Evolutionary conservation across 2,888 invertebrate species (phyloP).

Genomic region (Dinocampus coccinellae): DNA sequence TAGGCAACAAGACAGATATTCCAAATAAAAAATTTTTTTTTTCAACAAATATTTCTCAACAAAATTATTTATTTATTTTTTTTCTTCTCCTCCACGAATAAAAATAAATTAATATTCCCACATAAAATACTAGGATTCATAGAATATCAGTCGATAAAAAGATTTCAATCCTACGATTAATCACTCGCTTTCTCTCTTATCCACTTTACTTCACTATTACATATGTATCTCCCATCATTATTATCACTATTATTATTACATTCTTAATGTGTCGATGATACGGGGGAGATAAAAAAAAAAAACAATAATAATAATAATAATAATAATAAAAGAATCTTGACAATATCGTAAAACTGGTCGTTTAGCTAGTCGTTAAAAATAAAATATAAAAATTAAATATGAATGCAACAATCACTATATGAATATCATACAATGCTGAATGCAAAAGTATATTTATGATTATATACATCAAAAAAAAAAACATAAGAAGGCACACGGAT

Average conservation of each 20-base stretch:
- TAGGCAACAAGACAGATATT: neutral
- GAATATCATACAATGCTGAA: conserved; percentile 67
- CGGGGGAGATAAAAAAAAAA: too few species aligned
- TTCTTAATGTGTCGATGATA: neutral
- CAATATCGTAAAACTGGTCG: conserved; percentile 64
- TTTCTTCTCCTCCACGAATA: too few species aligned
- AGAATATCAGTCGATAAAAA: too few species aligned
- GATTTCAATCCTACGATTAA: too few species aligned
- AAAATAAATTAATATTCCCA: too few species aligned
- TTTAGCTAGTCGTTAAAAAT: conserved; percentile 65
- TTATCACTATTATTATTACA: neutral
- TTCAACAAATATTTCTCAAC: neutral
- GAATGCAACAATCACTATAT: conserved; percentile 72
- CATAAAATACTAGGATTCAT: neutral
- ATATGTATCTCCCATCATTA: neutral
- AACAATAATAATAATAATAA: too few species aligned
- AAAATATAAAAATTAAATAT: conserved; percentile 72
- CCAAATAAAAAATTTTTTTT: neutral
- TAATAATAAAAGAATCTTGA: conserved; percentile 61
- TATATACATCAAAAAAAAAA: conserved; percentile 62
- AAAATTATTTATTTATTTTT: neutral
- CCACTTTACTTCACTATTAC: neutral
- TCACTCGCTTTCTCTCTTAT: neutral
- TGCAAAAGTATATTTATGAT: conserved; percentile 55
- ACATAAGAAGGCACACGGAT: conserved; percentile 53